Evolutionary conservation across 1,140 invertebrate genomes (phyloP).

Genomic region (Forficula auricularia): DNA sequence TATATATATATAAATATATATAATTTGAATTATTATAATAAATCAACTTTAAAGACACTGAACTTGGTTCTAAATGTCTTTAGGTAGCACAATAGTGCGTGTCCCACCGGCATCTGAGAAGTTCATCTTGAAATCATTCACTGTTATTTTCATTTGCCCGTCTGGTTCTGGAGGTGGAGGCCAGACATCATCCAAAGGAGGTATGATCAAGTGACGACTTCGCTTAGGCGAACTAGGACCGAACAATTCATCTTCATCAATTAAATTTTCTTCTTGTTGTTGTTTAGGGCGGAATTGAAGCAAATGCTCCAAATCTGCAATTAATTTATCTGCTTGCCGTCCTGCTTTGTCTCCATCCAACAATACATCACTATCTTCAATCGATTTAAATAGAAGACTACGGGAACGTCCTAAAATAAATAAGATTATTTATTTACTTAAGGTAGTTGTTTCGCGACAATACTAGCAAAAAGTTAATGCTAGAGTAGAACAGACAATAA

Average conservation of each 20-base stretch:
- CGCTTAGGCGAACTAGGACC: too few species aligned
- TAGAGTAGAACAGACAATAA: too few species aligned
- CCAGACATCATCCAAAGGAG: constrained; percentile 28
- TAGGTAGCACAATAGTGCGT: constrained; percentile 21
- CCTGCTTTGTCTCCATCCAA: too few species aligned
- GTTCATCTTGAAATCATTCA: constrained; percentile 23
- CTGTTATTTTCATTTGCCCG: constrained; percentile 1
- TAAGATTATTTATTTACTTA: background rate
- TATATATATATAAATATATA: too few species aligned
- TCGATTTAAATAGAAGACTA: constrained; percentile 22
- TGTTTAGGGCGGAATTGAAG: constrained; percentile 6
- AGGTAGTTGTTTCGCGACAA: too few species aligned
- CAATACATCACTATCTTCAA: constrained; percentile 5
- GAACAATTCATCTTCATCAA: too few species aligned
- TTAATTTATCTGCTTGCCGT: background rate
- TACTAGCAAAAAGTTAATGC: too few species aligned
- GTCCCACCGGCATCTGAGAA: constrained; percentile 24
- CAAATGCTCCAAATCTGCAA: background rate
- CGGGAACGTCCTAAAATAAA: constrained; percentile 26
- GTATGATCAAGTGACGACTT: constrained; percentile 20
- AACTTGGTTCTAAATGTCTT: too few species aligned
- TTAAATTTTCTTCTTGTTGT: constrained; percentile 7
- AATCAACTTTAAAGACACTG: too few species aligned
- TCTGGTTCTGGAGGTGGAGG: constrained; percentile 24
- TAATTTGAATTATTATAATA: too few species aligned